Conservation (phyloP, 2,113 vertebrate species). For the Panthera leo region DNA sequence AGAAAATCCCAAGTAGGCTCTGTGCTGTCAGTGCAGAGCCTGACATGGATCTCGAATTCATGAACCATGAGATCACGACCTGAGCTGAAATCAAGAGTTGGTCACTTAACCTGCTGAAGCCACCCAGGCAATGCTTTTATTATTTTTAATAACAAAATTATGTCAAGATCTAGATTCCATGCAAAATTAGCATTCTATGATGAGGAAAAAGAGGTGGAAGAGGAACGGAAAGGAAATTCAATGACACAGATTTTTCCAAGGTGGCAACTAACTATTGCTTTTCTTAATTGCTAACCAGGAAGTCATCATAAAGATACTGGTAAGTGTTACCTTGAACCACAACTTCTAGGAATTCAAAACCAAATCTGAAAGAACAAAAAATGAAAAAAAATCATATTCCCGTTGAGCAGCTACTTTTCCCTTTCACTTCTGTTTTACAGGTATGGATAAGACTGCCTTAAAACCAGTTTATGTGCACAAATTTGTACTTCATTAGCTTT, state of each 20-base stretch:
- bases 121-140: background rate
- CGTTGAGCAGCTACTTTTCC: background rate
- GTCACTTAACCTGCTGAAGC: too few species aligned
- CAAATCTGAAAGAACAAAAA: background rate
- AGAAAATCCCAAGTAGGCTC: too few species aligned
- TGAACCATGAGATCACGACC: too few species aligned
- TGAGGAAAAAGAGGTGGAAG: background rate
- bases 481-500: conserved; percentile 18
- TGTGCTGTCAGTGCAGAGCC: too few species aligned
- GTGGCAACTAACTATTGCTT: background rate
- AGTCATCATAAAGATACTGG: background rate
- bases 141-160: background rate
- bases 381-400: background rate
- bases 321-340: background rate
- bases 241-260: background rate
- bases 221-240: background rate
- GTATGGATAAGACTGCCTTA: background rate
- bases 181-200: conserved; percentile 3
- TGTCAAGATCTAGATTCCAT: background rate
- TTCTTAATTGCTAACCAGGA: conserved; percentile 1
- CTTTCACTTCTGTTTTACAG: background rate
- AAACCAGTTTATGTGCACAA: background rate
- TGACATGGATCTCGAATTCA: too few species aligned
- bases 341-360: background rate
- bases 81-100: too few species aligned